A percentile compares a stretch with the other conserved stretches of the same genome.
These are phyloP conservation scores for Myripristis jacobus DNA, from an alignment of 2,797 vertebrate genomes.

Conservation along the genomic window DNA sequence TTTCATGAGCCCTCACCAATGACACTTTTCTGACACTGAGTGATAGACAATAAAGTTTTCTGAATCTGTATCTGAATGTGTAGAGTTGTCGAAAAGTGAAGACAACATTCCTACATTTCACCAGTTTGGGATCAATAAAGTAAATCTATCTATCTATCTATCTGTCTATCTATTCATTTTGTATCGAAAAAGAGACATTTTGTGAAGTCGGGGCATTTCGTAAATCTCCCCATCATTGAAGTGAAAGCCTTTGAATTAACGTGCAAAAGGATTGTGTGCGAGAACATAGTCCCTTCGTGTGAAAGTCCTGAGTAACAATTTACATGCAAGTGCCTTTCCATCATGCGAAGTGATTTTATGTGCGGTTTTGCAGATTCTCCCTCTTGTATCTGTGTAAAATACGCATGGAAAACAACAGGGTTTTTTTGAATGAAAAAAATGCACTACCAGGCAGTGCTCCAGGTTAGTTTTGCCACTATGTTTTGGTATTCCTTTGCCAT, in stretches of 20 bases:
- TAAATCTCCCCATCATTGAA: constrained; percentile 27
- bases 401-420: constrained; percentile 41
- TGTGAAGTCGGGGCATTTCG: too few relatives aligned
- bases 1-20: too few relatives aligned
- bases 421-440: constrained; percentile 51
- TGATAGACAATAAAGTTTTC: too few relatives aligned
- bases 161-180: too few relatives aligned
- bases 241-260: constrained; percentile 45
- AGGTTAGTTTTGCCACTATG: constrained; percentile 20
- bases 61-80: too few relatives aligned
- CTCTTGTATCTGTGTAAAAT: constrained; percentile 23
- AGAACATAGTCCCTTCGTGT: not conserved
- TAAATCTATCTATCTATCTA: too few relatives aligned
- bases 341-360: constrained; percentile 48
- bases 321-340: constrained; percentile 45
- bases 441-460: constrained; percentile 16
- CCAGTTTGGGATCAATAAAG: too few relatives aligned
- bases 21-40: too few relatives aligned
- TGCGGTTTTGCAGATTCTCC: not conserved
- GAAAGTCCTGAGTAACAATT: constrained; percentile 34
- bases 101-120: not conserved
- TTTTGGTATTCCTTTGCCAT: constrained; percentile 23
- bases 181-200: too few relatives aligned
- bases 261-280: constrained; percentile 54
- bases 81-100: not conserved